phyloP scores from a whole-genome alignment of 2,797 vertebrate genomes.

The Cossypha niveicapilla region DNA sequence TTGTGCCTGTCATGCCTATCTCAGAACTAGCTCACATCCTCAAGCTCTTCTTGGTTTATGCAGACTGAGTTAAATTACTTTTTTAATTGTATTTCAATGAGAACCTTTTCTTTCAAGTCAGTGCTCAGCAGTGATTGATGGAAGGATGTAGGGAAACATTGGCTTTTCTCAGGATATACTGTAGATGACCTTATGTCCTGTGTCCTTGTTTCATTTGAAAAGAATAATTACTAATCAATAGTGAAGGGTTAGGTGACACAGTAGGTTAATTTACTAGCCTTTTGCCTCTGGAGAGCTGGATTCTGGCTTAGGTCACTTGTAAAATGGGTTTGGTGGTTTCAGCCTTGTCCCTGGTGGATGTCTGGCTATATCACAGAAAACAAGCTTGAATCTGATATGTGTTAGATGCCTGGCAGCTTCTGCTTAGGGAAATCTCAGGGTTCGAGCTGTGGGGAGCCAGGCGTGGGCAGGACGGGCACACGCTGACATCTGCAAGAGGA shows the following conservation, averaged over 20 bases:
- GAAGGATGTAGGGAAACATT: conserved; percentile 51
- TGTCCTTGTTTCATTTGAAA: conserved; percentile 67
- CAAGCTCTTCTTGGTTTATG: background rate
- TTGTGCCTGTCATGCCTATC: background rate
- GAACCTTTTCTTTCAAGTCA: conserved; percentile 53
- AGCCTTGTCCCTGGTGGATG: conserved; percentile 14
- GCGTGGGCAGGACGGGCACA: background rate
- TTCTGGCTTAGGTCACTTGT: conserved; percentile 61
- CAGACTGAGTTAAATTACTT: conserved; percentile 55
- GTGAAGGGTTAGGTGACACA: conserved; percentile 60
- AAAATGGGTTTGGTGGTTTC: conserved; percentile 51
- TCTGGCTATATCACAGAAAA: conserved; percentile 25
- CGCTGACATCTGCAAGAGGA: background rate
- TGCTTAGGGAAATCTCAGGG: conserved; percentile 33
- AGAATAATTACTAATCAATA: conserved; percentile 76
- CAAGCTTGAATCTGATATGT: conserved; percentile 43
- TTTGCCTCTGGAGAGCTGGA: conserved; percentile 50
- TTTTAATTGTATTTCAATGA: conserved; percentile 63
- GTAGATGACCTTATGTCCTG: conserved; percentile 57
- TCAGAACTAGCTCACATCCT: background rate
- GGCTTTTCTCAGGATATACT: conserved; percentile 65
- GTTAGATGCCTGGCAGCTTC: conserved; percentile 36
- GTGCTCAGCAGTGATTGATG: conserved; percentile 47
- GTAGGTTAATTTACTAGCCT: conserved; percentile 71
- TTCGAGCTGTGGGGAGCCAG: background rate